These are phyloP conservation scores for Helleia helle DNA, from an alignment of 2,888 invertebrate species.

Conservation along the genomic window DNA sequence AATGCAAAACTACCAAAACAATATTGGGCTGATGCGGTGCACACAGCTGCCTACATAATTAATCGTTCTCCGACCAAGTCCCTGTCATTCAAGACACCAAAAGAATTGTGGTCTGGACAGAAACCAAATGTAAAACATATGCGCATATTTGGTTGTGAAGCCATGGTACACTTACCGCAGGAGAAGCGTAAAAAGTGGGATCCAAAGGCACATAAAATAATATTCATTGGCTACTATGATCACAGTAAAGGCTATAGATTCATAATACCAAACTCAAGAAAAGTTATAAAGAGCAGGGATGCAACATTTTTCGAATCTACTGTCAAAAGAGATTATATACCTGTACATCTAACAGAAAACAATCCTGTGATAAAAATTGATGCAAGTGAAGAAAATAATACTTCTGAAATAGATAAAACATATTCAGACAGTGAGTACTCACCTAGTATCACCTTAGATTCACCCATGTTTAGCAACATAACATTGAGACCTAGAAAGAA, in stretches of 20 bases:
- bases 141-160: slow-evolving; percentile 34
- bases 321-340: slow-evolving; percentile 13
- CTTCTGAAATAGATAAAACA: too few relatives aligned
- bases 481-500: neutral
- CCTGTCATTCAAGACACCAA: slow-evolving; percentile 20
- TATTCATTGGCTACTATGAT: slow-evolving; percentile 38
- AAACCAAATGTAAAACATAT: slow-evolving; percentile 29
- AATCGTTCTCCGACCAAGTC: too few relatives aligned
- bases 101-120: slow-evolving; percentile 31
- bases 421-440: too few relatives aligned
- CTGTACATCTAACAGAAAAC: too few relatives aligned
- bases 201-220: slow-evolving; percentile 27
- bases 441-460: too few relatives aligned
- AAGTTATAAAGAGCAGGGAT: slow-evolving; percentile 13
- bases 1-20: slow-evolving; percentile 15
- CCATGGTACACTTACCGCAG: slow-evolving; percentile 22
- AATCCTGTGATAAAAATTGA: too few relatives aligned
- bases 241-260: slow-evolving; percentile 27
- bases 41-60: too few relatives aligned
- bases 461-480: too few relatives aligned
- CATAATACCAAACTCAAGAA: slow-evolving; percentile 12
- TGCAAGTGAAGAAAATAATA: too few relatives aligned
- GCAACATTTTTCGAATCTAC: slow-evolving; percentile 14
- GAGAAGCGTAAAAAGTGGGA: slow-evolving; percentile 21
- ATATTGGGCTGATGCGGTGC: slow-evolving; percentile 23